Conservation (phyloP, 2,888 invertebrate genomes). For the Ernsta delagoae region DNA sequence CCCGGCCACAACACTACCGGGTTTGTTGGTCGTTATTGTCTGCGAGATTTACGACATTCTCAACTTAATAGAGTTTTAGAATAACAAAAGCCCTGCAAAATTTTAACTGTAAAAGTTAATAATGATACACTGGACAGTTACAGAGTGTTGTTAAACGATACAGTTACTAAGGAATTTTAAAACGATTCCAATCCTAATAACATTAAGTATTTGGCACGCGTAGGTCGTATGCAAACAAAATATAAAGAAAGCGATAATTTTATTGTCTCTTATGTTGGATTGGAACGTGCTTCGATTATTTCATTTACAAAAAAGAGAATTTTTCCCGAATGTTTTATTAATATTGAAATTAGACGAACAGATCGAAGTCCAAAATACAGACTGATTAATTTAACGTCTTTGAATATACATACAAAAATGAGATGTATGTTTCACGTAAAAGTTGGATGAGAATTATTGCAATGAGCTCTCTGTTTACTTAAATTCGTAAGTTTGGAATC, state of each 20-base stretch:
- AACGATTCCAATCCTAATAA: background rate
- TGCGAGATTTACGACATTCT: conserved; percentile 15
- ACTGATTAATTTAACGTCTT: background rate
- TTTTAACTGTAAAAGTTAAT: background rate
- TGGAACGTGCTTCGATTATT: conserved; percentile 7
- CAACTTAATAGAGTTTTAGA: background rate
- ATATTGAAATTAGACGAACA: background rate
- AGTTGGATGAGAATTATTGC: conserved; percentile 24
- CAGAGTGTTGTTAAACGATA: background rate
- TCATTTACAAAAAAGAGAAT: background rate
- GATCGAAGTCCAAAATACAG: background rate
- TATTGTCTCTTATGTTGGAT: conserved; percentile 1
- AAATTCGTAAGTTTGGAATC: conserved; percentile 28
- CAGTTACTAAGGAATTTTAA: background rate
- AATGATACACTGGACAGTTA: background rate
- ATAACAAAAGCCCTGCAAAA: conserved; percentile 1
- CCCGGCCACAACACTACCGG: conserved; percentile 24
- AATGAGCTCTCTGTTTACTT: conserved; percentile 30
- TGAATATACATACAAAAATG: background rate
- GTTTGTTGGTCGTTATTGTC: conserved; percentile 21
- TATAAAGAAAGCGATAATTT: conserved; percentile 19
- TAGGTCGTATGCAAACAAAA: background rate
- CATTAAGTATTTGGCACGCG: background rate
- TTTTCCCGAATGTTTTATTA: background rate
- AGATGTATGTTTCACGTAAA: conserved; percentile 9